These are phyloP conservation scores for Sebastes schlegelii DNA, from an alignment of 2,113 vertebrate species.

Conservation along the genomic window DNA sequence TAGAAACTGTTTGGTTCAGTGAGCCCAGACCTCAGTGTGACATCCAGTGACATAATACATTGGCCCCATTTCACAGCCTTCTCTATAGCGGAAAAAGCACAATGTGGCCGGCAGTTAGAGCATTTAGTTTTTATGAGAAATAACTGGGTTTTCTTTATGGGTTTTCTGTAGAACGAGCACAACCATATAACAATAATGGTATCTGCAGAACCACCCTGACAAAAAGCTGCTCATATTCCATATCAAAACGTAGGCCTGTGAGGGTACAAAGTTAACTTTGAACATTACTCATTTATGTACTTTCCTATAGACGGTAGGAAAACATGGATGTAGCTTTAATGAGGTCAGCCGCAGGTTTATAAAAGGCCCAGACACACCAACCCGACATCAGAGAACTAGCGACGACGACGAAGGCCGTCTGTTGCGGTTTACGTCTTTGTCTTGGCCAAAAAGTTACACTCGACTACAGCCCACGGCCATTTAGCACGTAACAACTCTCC, in stretches of 20 bases:
- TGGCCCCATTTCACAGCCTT: constrained; percentile 7
- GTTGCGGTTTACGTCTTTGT: too few species aligned
- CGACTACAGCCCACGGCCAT: too few species aligned
- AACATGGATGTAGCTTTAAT: neutral
- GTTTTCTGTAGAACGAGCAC: neutral
- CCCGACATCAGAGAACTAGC: too few species aligned
- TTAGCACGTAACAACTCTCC: too few species aligned
- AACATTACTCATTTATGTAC: neutral
- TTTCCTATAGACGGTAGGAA: too few species aligned
- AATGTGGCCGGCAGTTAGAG: neutral
- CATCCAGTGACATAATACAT: neutral
- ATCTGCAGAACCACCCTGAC: neutral
- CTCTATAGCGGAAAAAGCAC: neutral
- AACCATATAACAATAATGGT: neutral
- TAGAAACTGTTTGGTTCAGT: neutral
- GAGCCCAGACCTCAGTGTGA: neutral
- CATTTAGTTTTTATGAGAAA: neutral
- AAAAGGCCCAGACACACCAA: neutral
- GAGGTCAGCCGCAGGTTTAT: neutral
- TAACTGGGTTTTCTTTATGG: too few species aligned
- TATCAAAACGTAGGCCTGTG: neutral
- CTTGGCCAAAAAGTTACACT: too few species aligned
- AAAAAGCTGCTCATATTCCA: neutral
- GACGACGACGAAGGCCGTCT: too few species aligned
- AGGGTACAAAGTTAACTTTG: neutral